A percentile compares a stretch with the other conserved stretches of the same genome.
Conservation (phyloP, 2,888 invertebrate genomes). For the Sesia apiformis region DNA sequence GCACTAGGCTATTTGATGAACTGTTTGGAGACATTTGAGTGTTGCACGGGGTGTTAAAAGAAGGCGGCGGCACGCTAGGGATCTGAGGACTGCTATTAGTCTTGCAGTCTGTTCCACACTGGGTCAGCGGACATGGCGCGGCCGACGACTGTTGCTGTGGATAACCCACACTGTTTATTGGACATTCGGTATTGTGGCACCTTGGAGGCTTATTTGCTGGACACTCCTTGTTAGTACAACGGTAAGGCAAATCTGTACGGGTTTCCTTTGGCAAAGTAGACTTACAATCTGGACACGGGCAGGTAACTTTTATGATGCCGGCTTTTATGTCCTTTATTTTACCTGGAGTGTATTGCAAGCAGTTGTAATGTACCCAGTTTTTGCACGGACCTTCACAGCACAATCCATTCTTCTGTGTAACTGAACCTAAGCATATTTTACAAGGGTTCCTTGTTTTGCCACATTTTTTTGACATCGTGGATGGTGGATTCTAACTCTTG, state of each 20-base stretch:
- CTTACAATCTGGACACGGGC: constrained; percentile 58
- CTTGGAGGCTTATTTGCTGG: background rate
- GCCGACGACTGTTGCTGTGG: background rate
- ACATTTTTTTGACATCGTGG: background rate
- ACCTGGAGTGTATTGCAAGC: constrained; percentile 52
- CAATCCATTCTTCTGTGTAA: constrained; percentile 39
- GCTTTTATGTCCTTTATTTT: constrained; percentile 48
- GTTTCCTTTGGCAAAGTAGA: background rate
- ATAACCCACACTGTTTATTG: background rate
- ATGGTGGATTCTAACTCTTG: too few relatives aligned
- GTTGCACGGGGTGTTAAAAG: background rate
- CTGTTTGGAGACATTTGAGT: background rate
- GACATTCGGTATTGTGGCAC: constrained; percentile 1
- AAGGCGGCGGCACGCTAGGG: background rate
- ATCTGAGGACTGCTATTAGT: background rate
- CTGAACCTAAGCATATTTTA: constrained; percentile 47
- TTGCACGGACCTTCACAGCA: constrained; percentile 52
- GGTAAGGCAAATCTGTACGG: background rate
- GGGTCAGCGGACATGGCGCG: background rate
- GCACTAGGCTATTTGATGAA: too few relatives aligned
- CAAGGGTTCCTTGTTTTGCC: constrained; percentile 36
- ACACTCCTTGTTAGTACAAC: background rate
- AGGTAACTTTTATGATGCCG: constrained; percentile 43
- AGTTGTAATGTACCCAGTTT: constrained; percentile 50
- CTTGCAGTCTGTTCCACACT: background rate